Conservation (phyloP, 1,140 invertebrate genomes). For the Drusus annulatus region DNA sequence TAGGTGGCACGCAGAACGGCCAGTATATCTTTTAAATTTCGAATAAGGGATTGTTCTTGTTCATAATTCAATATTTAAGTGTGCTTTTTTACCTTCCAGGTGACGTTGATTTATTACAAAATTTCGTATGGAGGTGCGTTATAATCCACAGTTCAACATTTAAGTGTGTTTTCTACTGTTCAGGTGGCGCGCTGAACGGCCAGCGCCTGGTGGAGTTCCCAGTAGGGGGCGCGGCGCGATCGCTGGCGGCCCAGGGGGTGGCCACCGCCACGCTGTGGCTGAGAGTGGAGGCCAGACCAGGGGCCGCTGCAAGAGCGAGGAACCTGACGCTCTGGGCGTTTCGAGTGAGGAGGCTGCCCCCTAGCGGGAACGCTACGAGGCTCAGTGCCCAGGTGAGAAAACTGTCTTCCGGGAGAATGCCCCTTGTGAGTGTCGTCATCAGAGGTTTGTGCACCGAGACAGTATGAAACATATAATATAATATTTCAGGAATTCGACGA, state of each 20-base stretch:
- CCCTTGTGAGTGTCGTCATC: too few species aligned
- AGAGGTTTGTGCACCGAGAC: too few species aligned
- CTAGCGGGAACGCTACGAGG: slow-evolving; percentile 72
- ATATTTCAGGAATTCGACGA: slow-evolving; percentile 72
- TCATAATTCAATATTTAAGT: too few species aligned
- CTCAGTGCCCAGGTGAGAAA: slow-evolving; percentile 73
- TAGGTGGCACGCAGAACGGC: too few species aligned
- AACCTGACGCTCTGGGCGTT: slow-evolving; percentile 80
- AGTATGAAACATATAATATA: not conserved
- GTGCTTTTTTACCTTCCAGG: too few species aligned
- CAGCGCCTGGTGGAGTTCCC: slow-evolving; percentile 89
- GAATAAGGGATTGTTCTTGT: too few species aligned
- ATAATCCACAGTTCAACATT: too few species aligned
- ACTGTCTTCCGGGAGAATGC: too few species aligned
- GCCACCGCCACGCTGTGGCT: slow-evolving; percentile 85
- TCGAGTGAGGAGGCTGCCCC: slow-evolving; percentile 66
- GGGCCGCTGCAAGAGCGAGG: slow-evolving; percentile 68
- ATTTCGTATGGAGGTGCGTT: too few species aligned
- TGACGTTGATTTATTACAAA: too few species aligned
- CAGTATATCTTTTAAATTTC: too few species aligned
- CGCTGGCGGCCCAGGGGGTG: slow-evolving; percentile 76
- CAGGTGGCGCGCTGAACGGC: slow-evolving; percentile 86
- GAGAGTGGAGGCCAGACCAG: slow-evolving; percentile 76
- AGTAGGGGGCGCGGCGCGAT: slow-evolving; percentile 75
- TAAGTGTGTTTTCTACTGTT: too few species aligned